Percentiles rank a stretch among this genome's conserved stretches.
Conservation (phyloP, 1,140 invertebrate species). For the Pteromalus puparum region DNA sequence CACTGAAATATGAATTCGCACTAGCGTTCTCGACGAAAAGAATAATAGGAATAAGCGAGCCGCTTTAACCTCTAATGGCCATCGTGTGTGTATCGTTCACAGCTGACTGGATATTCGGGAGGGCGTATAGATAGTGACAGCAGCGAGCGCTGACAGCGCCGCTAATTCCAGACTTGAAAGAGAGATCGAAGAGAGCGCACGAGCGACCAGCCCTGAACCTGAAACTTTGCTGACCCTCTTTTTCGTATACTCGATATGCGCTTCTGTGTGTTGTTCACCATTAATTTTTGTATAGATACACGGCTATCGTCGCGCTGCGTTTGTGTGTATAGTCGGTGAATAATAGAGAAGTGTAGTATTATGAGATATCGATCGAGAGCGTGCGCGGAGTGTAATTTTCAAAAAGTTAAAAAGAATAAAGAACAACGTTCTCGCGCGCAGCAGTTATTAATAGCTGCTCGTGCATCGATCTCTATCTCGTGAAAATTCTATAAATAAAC, state of each 20-base stretch:
- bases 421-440: not conserved
- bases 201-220: conserved; percentile 20
- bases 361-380: not conserved
- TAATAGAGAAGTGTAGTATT: not conserved
- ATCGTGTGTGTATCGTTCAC: not conserved
- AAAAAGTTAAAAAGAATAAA: not conserved
- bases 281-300: not conserved
- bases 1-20: not conserved
- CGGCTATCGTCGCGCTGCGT: no score
- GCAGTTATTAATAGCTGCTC: not conserved
- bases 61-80: not conserved
- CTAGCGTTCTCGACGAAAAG: not conserved
- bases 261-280: not conserved
- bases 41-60: not conserved
- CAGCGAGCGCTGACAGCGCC: no score
- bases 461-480: not conserved
- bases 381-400: not conserved
- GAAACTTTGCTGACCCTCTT: conserved; percentile 11
- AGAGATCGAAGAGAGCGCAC: conserved; percentile 24
- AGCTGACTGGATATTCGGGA: not conserved
- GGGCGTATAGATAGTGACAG: not conserved
- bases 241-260: not conserved
- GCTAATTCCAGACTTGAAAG: not conserved
- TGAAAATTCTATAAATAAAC: conserved; percentile 35
- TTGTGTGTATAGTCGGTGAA: not conserved